Percentiles rank a stretch among this genome's conserved stretches.
phyloP scores from a whole-genome alignment of 2,888 invertebrate species.

The Diarsia dahlii region DNA sequence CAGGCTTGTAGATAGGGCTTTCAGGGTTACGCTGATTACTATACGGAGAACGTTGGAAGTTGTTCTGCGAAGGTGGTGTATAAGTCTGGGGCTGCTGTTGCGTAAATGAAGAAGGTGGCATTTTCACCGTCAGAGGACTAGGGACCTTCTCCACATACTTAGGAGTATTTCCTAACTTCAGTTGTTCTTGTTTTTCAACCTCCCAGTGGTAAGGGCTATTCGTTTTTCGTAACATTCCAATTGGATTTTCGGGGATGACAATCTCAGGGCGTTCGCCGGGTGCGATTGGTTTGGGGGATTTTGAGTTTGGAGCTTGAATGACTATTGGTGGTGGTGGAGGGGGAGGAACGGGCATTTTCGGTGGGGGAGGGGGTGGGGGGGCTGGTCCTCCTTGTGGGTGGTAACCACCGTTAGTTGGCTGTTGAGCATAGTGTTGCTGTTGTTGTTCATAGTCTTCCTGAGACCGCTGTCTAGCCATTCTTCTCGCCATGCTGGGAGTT shows the following conservation, averaged over 20 bases:
- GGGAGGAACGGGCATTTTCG: conserved; percentile 86
- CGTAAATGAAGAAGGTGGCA: conserved; percentile 82
- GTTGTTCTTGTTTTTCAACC: conserved; percentile 90
- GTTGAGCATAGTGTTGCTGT: conserved; percentile 69
- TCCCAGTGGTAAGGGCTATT: conserved; percentile 93
- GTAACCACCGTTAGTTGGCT: conserved; percentile 75
- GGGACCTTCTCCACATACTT: conserved; percentile 88
- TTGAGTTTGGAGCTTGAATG: conserved; percentile 86
- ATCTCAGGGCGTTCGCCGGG: conserved; percentile 93
- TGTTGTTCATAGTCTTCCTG: conserved; percentile 90
- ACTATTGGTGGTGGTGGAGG: conserved; percentile 92
- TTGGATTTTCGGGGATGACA: conserved; percentile 94
- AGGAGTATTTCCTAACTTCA: conserved; percentile 86
- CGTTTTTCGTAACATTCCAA: conserved; percentile 93
- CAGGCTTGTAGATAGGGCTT: conserved; percentile 88
- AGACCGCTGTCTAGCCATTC: conserved; percentile 92
- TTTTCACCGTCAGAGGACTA: conserved; percentile 87
- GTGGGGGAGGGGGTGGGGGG: conserved; percentile 88
- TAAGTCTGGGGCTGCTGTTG: conserved; percentile 86
- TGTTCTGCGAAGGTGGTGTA: conserved; percentile 79
- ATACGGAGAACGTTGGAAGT: conserved; percentile 71
- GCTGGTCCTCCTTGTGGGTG: conserved; percentile 82
- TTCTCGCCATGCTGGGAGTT: conserved; percentile 96
- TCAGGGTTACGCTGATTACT: conserved; percentile 81
- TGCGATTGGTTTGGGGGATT: conserved; percentile 89